Base-by-base conservation (phyloP, 2,797 vertebrate genomes). In the Hafferia zeledoni region DNA sequence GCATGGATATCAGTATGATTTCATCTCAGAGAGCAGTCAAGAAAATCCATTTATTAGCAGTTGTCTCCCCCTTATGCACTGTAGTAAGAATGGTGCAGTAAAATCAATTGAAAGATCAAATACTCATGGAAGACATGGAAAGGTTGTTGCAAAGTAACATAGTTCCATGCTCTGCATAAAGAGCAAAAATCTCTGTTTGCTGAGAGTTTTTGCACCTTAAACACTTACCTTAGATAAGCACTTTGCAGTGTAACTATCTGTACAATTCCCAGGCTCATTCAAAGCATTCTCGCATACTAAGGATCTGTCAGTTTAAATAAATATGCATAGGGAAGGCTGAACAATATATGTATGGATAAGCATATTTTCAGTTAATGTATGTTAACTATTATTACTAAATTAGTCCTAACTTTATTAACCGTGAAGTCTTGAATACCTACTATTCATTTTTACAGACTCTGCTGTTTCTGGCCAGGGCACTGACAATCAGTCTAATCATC, bases 1-100 rank as follows among this genome's bases (percentile, higher is more conserved):
- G 50, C n/a, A 55, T 72, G 23, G 31, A 44, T 83, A 71, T 24
- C 23, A 28, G 22, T 17, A 33, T 15, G 55, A 28, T 90, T 90
- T 94, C 50, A 68, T 79, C 61, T 90, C 76, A 44, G 50, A 81
- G 35, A 57, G 4, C 19, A 86, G 74, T 72, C 83, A 94, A 55
- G 61, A 87, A 94, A 87, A 92, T 39, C 31, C 63, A 17, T 93
- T 67, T 47, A 86, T 89, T 89, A 88, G 72, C 24, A 76, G 41
- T 28, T 72, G 11, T 65, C 78, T 81, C 79, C 83, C 55, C 65
- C 27, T 83, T 78, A 76, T 31, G 41, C 44, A 46, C 46, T 63
- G 30, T 28, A 61, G 31, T 28, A 68, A 92, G 18, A 93, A 71
- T 0, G 0, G 19, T 44, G 33, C 47, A 69, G 52, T 44, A 88